Percentiles rank a stretch among this genome's conserved stretches.
phyloP scores from a whole-genome alignment of 2,797 vertebrate species.

The Lutjanus argentimaculatus region DNA sequence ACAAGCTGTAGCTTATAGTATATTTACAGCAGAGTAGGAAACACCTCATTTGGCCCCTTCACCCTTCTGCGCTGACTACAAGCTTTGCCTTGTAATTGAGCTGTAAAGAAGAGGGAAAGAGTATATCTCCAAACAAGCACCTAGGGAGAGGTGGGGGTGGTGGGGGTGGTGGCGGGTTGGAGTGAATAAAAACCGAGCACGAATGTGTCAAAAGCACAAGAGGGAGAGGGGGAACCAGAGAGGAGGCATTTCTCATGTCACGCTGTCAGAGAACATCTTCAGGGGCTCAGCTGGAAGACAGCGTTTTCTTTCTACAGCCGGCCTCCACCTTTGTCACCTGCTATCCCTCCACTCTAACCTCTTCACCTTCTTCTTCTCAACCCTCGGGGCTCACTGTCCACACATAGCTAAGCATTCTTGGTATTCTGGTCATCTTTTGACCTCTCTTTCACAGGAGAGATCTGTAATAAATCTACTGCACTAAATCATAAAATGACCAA shows the following conservation, averaged over 20 bases:
- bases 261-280: constrained; percentile 24
- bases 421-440: constrained; percentile 33
- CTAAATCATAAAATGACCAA: no score
- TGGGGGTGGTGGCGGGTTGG: not conserved
- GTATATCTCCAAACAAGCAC: constrained; percentile 39
- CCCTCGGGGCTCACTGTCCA: constrained; percentile 13
- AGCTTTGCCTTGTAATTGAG: constrained; percentile 39
- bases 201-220: constrained; percentile 26
- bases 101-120: constrained; percentile 42
- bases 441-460: not conserved
- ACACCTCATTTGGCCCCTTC: constrained; percentile 35
- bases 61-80: constrained; percentile 22
- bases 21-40: constrained; percentile 35
- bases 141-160: constrained; percentile 2
- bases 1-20: constrained; percentile 17
- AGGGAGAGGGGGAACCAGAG: constrained; percentile 3
- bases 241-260: constrained; percentile 23
- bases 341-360: constrained; percentile 44
- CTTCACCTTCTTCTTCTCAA: constrained; percentile 44
- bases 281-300: constrained; percentile 63
- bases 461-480: no score
- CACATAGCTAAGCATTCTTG: constrained; percentile 6
- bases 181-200: constrained; percentile 25
- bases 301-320: constrained; percentile 13
- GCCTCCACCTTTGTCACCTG: constrained; percentile 41